Evolutionary conservation across 2,113 vertebrate species (phyloP).

Genomic region (Pomatostomus ruficeps): DNA sequence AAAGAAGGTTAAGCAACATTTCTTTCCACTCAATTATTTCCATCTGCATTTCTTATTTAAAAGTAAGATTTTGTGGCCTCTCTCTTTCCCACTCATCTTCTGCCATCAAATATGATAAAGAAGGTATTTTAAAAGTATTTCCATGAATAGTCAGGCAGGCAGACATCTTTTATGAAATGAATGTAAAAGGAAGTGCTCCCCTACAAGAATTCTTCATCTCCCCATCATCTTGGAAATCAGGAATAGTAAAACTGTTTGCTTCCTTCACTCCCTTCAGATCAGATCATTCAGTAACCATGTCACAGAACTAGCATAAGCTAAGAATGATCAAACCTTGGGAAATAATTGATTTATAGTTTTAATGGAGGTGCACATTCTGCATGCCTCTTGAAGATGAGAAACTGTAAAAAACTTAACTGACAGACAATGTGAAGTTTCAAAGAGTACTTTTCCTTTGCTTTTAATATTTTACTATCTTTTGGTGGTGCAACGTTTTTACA

Average conservation of each 20-base stretch:
- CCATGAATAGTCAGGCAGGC: neutral
- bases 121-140: neutral
- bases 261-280: neutral
- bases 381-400: neutral
- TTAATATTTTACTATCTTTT: neutral
- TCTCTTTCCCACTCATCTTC: neutral
- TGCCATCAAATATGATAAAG: neutral
- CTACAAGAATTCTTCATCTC: neutral
- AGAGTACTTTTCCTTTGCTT: neutral
- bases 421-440: neutral
- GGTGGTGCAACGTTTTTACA: neutral
- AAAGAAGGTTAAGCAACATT: neutral
- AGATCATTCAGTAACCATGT: neutral
- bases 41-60: neutral
- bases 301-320: neutral
- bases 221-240: neutral
- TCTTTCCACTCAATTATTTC: neutral
- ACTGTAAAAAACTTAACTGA: neutral
- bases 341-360: neutral
- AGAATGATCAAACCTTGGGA: neutral
- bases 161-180: neutral
- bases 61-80: neutral
- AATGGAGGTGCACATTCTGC: neutral
- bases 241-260: neutral
- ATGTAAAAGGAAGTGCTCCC: neutral